Base-by-base conservation (phyloP, 2,797 vertebrate species). In the Acanthopagrus latus region DNA sequence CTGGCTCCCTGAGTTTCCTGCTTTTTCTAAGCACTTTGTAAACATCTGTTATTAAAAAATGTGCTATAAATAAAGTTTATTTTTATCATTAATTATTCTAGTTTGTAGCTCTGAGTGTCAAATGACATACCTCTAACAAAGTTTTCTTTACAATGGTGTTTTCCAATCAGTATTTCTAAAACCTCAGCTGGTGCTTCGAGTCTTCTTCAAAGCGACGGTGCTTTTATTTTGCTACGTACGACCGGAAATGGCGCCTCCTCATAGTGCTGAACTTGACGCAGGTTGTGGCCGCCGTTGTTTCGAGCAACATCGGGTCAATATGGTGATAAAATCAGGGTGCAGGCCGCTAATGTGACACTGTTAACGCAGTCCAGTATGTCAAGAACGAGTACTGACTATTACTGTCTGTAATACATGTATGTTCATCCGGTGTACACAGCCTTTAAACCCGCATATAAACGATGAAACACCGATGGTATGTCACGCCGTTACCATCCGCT, bases 141-240 rank as follows among this genome's bases (percentile, higher is more conserved):
- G 7, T 44, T 21, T 29, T 68, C 0, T 29, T 17, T 16, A 20
- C 23, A 6, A 54, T 47, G 46, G 10, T 46, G 2, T 43, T 23
- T 16, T 5, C 13, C 17, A 46, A 14, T 3, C 7, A 55, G 47
- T 16, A 5, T 23, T 41, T 46, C 17, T 14, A 13, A 20, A 14
- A 5, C 14, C 10, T 51, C 11, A 41, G 5, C 1, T 29, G 1
- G 27, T 18, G 12, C 7, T 29, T 44, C 3, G 25, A 33, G 5
- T 4, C 1, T 33, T 18, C 41, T 21, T 4, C 20, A 25, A 20
- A 3, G 1, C 8, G 5, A 2, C 12, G 48, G 3, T 1, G 67
- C 81, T 83, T 88, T 91, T 89, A 87, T 85, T 88, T 80, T 87
- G 67, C 4, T 56, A 1, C 0, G 2, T 3, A 0, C 2, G 0